These are phyloP conservation scores for Gonocerus acuteangulatus DNA, from an alignment of 2,888 invertebrate species.

Conservation along the genomic window DNA sequence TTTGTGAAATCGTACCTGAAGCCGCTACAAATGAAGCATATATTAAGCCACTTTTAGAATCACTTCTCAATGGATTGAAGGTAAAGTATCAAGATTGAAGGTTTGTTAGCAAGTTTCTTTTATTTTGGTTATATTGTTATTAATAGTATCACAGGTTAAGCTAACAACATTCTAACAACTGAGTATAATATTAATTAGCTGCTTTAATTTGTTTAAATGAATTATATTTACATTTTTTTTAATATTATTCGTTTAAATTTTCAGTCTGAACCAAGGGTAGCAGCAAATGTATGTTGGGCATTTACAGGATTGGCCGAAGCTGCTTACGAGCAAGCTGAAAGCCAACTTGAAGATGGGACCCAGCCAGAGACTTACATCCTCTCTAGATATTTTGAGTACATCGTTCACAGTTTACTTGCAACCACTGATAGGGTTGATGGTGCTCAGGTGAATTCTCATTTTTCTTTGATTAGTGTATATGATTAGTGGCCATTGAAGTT, in stretches of 20 bases:
- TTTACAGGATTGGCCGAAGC: slow-evolving; percentile 92
- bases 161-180: too few relatives aligned
- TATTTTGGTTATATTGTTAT: too few relatives aligned
- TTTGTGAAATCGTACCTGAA: slow-evolving; percentile 94
- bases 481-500: too few relatives aligned
- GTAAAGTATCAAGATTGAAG: slow-evolving; percentile 7
- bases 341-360: slow-evolving; percentile 51
- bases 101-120: not conserved
- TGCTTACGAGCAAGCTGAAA: slow-evolving; percentile 81
- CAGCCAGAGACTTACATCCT: slow-evolving; percentile 88
- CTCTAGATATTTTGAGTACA: slow-evolving; percentile 87
- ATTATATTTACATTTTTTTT: too few relatives aligned
- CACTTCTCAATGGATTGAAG: slow-evolving; percentile 75
- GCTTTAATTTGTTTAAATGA: too few relatives aligned
- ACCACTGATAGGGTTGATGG: slow-evolving; percentile 93
- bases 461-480: not conserved
- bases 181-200: too few relatives aligned
- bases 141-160: too few relatives aligned
- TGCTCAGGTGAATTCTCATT: slow-evolving; percentile 47
- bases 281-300: slow-evolving; percentile 99
- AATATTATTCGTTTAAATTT: not conserved
- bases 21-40: slow-evolving; percentile 83
- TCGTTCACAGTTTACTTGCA: slow-evolving; percentile 81
- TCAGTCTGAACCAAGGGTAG: slow-evolving; percentile 84
- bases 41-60: slow-evolving; percentile 70